Percentiles rank a stretch among this genome's conserved stretches.
Evolutionary conservation across 1,140 invertebrate genomes (phyloP).

Genomic region (Drosophila ohnishii): DNA sequence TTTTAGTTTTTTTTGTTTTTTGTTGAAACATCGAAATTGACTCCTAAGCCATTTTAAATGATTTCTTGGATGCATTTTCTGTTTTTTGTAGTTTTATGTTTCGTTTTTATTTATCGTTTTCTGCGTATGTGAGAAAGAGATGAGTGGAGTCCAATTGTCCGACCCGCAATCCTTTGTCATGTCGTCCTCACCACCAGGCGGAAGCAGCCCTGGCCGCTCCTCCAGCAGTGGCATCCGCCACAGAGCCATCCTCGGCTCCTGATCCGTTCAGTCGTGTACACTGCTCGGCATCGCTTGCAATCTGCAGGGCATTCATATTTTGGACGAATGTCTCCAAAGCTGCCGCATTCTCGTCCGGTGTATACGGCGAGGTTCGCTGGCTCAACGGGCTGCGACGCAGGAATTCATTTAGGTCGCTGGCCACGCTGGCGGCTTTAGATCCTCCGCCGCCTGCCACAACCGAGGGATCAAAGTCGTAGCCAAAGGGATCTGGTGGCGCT

Average conservation of each 20-base stretch:
- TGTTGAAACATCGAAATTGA: conserved; percentile 78
- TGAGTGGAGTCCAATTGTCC: conserved; percentile 36
- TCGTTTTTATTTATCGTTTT: conserved; percentile 40
- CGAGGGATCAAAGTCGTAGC: conserved; percentile 68
- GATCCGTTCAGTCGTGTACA: conserved; percentile 69
- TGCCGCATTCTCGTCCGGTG: conserved; percentile 67
- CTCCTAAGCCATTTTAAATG: conserved; percentile 73
- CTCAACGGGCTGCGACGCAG: conserved; percentile 73
- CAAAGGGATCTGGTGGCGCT: conserved; percentile 60
- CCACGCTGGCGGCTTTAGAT: conserved; percentile 63
- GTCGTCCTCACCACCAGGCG: conserved; percentile 62
- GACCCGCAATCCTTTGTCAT: conserved; percentile 58
- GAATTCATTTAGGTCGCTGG: conserved; percentile 72
- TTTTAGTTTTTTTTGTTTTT: conserved; percentile 47
- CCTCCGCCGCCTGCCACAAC: conserved; percentile 20
- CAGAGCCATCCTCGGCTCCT: conserved; percentile 40
- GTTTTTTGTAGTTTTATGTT: conserved; percentile 46
- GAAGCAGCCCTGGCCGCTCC: conserved; percentile 56
- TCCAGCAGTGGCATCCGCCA: conserved; percentile 54
- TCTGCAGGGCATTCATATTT: conserved; percentile 76
- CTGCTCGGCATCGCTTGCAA: conserved; percentile 71
- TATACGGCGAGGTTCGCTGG: conserved; percentile 78
- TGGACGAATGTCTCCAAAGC: conserved; percentile 78
- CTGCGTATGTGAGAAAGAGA: conserved; percentile 50
- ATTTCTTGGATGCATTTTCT: conserved; percentile 58